These are phyloP conservation scores for Potamarius usumacintae DNA, from an alignment of 2,113 vertebrate species.

Conservation along the genomic window DNA sequence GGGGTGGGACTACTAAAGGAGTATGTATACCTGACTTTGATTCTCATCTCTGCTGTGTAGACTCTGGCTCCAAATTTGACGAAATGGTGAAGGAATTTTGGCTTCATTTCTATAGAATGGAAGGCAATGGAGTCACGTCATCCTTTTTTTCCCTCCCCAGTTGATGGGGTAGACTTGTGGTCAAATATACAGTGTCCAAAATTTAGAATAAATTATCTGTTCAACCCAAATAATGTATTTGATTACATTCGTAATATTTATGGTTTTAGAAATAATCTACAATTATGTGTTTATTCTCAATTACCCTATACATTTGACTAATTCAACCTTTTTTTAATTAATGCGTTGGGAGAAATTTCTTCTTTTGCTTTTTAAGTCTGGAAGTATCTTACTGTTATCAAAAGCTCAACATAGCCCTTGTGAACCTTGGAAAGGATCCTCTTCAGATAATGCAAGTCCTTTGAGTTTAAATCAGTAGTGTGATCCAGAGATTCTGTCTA, in stretches of 20 bases:
- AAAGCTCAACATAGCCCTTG: neutral
- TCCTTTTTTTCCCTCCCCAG: no score
- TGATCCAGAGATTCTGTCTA: neutral
- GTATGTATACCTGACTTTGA: no score
- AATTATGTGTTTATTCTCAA: neutral
- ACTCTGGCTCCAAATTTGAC: no score
- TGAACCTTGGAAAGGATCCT: neutral
- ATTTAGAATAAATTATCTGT: no score
- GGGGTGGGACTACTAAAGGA: no score
- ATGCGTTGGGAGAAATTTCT: neutral
- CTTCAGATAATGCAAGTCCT: conserved; percentile 16
- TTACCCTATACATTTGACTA: neutral
- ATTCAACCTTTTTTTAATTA: neutral
- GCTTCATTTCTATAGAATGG: no score
- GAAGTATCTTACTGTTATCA: neutral
- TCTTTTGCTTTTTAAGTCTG: neutral
- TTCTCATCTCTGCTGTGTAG: no score
- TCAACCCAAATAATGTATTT: no score
- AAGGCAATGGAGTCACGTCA: no score
- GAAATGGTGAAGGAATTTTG: no score
- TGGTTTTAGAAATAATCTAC: neutral
- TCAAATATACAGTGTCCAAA: neutral
- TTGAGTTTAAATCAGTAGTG: neutral
- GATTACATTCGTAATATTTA: no score
- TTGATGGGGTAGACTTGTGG: no score